Evolutionary conservation across 2,797 vertebrate species (phyloP).

Genomic region (Chelidonichthys spinosus): DNA sequence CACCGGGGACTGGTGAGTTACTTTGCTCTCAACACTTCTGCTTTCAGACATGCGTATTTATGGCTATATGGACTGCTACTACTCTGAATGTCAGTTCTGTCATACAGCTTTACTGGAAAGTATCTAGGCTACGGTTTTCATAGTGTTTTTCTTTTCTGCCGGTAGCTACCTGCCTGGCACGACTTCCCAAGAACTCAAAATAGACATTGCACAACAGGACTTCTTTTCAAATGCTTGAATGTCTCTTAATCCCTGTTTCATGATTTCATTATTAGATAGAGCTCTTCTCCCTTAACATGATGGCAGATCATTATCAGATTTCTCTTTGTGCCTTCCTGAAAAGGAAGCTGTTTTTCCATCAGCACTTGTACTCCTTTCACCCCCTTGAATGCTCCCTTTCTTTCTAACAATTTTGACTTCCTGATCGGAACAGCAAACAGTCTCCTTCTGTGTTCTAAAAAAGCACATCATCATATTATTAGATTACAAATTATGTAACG

Average conservation of each 20-base stretch:
- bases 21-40: constrained; percentile 35
- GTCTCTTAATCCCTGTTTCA: constrained; percentile 26
- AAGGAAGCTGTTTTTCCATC: constrained; percentile 17
- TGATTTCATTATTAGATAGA: constrained; percentile 20
- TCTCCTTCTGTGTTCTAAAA: not conserved
- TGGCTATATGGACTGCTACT: constrained; percentile 2
- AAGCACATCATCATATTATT: not conserved
- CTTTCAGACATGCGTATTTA: constrained; percentile 14
- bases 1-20: constrained; percentile 92
- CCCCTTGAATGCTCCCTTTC: constrained; percentile 4
- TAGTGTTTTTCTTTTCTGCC: constrained; percentile 10
- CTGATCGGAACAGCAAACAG: not conserved
- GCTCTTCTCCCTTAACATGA: not conserved
- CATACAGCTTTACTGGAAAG: constrained; percentile 28
- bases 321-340: constrained; percentile 13
- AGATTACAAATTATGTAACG: not conserved
- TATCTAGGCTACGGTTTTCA: constrained; percentile 31
- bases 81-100: constrained; percentile 14
- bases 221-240: constrained; percentile 30
- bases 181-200: constrained; percentile 51
- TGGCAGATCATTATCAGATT: not conserved
- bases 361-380: not conserved
- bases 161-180: constrained; percentile 28
- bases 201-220: constrained; percentile 39
- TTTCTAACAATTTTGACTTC: not conserved